phyloP scores from a whole-genome alignment of 2,113 vertebrate genomes.

The Lates calcarifer region DNA sequence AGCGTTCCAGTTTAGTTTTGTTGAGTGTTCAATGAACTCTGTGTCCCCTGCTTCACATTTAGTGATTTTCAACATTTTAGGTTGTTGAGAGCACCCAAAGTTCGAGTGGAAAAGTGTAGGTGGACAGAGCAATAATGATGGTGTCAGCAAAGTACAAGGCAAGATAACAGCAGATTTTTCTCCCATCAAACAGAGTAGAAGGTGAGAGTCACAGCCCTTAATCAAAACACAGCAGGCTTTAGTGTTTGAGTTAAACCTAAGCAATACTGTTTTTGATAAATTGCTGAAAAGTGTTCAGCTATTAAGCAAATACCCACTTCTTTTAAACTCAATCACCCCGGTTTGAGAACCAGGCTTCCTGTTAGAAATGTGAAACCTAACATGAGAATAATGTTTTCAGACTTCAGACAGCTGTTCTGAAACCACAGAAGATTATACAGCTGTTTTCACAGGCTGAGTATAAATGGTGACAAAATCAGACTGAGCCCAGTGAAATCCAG shows the following conservation, averaged over 20 bases:
- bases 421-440: neutral
- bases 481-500: constrained; percentile 34
- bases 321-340: too few relatives aligned
- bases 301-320: neutral
- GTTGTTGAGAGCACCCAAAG: constrained; percentile 2
- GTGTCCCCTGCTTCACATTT: neutral
- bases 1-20: neutral
- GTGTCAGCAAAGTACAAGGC: neutral
- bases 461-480: neutral
- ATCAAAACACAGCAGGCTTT: neutral
- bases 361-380: too few relatives aligned
- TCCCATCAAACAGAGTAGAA: neutral
- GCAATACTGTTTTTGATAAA: neutral
- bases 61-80: constrained; percentile 2
- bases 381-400: too few relatives aligned
- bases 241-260: neutral
- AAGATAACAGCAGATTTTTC: neutral
- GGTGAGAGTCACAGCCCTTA: neutral
- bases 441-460: neutral
- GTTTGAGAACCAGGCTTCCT: too few relatives aligned
- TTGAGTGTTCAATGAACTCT: neutral
- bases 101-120: constrained; percentile 1
- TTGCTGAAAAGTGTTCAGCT: neutral
- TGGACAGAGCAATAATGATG: constrained; percentile 1
- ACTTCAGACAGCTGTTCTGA: neutral